Evolutionary conservation across 2,888 invertebrate genomes (phyloP).

Genomic region (Drosophila sordidula): DNA sequence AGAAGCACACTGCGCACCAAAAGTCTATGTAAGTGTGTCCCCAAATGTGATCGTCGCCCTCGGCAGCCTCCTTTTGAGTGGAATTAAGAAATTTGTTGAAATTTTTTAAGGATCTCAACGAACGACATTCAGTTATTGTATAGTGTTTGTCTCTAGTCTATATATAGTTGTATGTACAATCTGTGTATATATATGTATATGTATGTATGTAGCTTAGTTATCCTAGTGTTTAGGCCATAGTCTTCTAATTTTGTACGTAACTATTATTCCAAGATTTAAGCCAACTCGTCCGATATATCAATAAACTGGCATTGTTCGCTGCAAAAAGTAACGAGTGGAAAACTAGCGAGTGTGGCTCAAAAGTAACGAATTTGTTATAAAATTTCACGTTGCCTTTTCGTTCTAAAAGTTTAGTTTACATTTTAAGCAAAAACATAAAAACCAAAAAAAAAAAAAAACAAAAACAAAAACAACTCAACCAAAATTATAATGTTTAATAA

Average conservation of each 20-base stretch:
- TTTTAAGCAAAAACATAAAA: conserved; percentile 36
- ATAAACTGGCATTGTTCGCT: too few relatives aligned
- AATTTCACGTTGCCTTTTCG: conserved; percentile 60
- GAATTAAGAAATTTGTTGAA: conserved; percentile 70
- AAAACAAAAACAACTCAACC: too few relatives aligned
- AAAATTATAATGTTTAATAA: conserved; percentile 60
- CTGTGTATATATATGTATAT: conserved; percentile 33
- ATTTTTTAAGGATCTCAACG: conserved; percentile 82
- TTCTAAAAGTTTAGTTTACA: conserved; percentile 51
- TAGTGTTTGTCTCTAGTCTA: conserved; percentile 47
- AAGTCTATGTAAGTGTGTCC: conserved; percentile 22
- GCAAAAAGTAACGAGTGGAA: conserved; percentile 21
- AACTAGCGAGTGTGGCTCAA: conserved; percentile 8
- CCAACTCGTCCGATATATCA: conserved; percentile 23
- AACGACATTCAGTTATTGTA: conserved; percentile 75
- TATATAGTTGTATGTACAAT: conserved; percentile 38
- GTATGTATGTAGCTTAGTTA: conserved; percentile 39
- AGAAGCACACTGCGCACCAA: background rate
- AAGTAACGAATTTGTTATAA: conserved; percentile 56
- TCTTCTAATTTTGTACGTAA: conserved; percentile 51
- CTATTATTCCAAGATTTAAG: conserved; percentile 59
- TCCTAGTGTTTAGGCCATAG: conserved; percentile 62
- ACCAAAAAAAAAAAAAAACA: background rate
- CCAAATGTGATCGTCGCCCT: conserved; percentile 41
- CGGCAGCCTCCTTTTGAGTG: conserved; percentile 64